Percentiles rank a stretch among this genome's conserved stretches.
Conservation (phyloP, 2,113 vertebrate species). For the Odontophorus gujanensis region DNA sequence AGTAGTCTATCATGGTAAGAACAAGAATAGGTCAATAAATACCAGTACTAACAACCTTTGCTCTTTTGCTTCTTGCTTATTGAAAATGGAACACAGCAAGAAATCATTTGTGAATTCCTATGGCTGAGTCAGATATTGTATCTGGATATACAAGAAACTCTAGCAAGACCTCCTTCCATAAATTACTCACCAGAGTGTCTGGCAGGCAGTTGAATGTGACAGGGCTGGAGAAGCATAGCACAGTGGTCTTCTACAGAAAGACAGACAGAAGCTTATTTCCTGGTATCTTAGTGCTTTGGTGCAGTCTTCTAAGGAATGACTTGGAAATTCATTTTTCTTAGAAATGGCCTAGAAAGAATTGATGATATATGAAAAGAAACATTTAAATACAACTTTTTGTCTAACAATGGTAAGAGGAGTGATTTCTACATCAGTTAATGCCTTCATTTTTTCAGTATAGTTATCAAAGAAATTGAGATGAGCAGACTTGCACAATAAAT, state of each 20-base stretch:
- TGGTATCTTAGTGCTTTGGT: background rate
- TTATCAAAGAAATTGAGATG: background rate
- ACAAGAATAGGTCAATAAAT: background rate
- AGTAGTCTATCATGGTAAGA: background rate
- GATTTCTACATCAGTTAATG: background rate
- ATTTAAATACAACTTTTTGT: background rate
- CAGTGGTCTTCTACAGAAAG: background rate
- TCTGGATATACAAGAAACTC: background rate
- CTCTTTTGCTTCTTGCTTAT: background rate
- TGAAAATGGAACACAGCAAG: background rate
- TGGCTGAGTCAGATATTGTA: fast-evolving
- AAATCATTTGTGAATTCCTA: background rate
- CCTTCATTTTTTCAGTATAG: background rate
- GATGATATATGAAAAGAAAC: background rate
- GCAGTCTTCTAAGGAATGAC: background rate
- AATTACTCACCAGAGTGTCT: background rate
- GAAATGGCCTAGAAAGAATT: background rate
- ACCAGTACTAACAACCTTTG: background rate
- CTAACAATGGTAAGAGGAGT: background rate
- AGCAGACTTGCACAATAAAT: background rate
- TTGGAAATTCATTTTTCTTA: background rate
- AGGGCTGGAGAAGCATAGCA: background rate
- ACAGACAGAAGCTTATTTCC: background rate
- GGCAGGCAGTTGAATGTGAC: background rate
- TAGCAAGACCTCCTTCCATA: background rate